Evolutionary conservation across 2,888 invertebrate species (phyloP).

Genomic region (Sesia bembeciformis): DNA sequence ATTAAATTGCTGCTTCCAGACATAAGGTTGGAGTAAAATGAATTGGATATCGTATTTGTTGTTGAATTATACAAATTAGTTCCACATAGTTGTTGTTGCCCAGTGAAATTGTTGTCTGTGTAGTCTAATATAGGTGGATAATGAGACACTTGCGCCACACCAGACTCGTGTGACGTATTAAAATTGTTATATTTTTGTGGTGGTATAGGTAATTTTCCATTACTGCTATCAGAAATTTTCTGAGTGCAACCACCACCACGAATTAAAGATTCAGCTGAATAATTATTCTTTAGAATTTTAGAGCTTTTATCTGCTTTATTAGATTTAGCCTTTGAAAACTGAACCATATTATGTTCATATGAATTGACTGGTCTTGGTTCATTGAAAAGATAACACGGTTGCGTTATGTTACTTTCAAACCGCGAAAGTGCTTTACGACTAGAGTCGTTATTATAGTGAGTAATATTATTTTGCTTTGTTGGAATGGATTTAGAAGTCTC

Average conservation of each 20-base stretch:
- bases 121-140: slow-evolving; percentile 63
- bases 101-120: slow-evolving; percentile 50
- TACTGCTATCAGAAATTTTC: slow-evolving; percentile 42
- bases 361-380: slow-evolving; percentile 41
- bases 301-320: slow-evolving; percentile 46
- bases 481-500: slow-evolving; percentile 34
- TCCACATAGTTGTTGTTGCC: slow-evolving; percentile 61
- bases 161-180: slow-evolving; percentile 43
- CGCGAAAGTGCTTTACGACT: slow-evolving; percentile 44
- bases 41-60: slow-evolving; percentile 61
- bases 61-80: slow-evolving; percentile 60
- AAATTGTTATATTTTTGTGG: slow-evolving; percentile 58
- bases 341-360: slow-evolving; percentile 36
- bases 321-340: slow-evolving; percentile 48
- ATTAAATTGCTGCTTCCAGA: slow-evolving; percentile 55
- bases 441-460: slow-evolving; percentile 36
- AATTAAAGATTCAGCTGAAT: slow-evolving; percentile 60
- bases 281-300: slow-evolving; percentile 57
- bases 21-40: slow-evolving; percentile 65
- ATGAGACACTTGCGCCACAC: slow-evolving; percentile 64
- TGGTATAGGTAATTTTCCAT: slow-evolving; percentile 41
- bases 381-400: slow-evolving; percentile 51
- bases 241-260: slow-evolving; percentile 53
- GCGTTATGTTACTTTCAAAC: slow-evolving; percentile 40
- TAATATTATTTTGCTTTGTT: slow-evolving; percentile 42